Base-by-base conservation (phyloP, 2,797 vertebrate species). In the Peromyscus aztecus region DNA sequence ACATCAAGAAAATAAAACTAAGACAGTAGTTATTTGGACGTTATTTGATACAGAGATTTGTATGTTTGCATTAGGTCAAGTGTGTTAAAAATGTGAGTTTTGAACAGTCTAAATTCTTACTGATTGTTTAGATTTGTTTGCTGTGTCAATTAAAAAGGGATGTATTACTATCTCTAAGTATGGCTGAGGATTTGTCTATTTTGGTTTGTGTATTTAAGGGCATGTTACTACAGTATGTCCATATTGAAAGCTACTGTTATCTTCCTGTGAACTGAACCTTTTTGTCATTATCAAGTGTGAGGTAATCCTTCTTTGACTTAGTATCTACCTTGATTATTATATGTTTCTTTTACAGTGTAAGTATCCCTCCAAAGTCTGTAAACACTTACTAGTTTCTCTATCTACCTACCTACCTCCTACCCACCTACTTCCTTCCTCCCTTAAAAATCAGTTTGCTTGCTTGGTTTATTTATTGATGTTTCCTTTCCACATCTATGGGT, bases 71-170 rank as follows among this genome's bases (percentile, higher is more conserved):
- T 89, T 59, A 37, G 55, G 12, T 73, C 4, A 89, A 55, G 59
- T 84, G 12, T 73, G n/a, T 89, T 92, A 80, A 83, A 83, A 83
- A 76, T 13, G 69, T 34, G 29, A 57, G 84, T 65, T 93, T 93
- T n/a, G 61, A 87, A 82, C 81, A 59, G 69, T 80, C 76, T 94
- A 24, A 40, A 73, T 61, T 37, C 59, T 83, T 87, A 49, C 13
- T 76, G 43, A 76, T 81, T 87, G 61, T 83, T 61, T 67, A 21
- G 29, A 37, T 61, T 1, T 49, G 16, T 65, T 57, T 86, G 84
- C 61, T 92, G 31, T 71, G 77, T 43, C 27, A 86, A 49, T 40
- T 76, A 90, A 81, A 94, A 23, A 61, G 19, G 77, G 37, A 83
- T 96, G 6, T 52, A 61, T 86, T 73, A 82, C 76, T 46, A 83